Conservation (phyloP, 2,113 vertebrate species). For the Calidris pugnax region DNA sequence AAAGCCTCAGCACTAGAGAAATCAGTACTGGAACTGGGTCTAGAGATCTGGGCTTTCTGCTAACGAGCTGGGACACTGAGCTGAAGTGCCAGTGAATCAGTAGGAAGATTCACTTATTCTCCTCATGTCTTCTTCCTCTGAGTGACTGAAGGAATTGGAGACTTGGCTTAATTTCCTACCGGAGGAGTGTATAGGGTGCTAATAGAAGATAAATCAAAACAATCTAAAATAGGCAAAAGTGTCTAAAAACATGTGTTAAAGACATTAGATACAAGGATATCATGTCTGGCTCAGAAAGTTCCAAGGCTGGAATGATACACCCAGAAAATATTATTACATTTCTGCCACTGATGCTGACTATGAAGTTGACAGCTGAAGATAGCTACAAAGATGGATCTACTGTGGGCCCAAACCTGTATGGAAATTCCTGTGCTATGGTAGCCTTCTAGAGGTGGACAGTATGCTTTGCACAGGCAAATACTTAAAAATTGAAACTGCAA, state of each 20-base stretch:
- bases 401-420: background rate
- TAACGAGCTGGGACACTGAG: background rate
- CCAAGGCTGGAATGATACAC: background rate
- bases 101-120: background rate
- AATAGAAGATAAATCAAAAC: background rate
- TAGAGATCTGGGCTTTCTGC: background rate
- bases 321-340: background rate
- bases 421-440: background rate
- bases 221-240: background rate
- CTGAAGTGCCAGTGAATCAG: background rate
- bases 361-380: background rate
- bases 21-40: background rate
- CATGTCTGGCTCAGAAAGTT: background rate
- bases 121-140: background rate
- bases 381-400: background rate
- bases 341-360: background rate
- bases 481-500: background rate
- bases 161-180: background rate
- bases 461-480: background rate
- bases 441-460: background rate
- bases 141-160: background rate
- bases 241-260: background rate
- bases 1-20: background rate
- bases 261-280: background rate
- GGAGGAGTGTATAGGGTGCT: accelerated